Evolutionary conservation across 2,113 vertebrate species (phyloP).

Genomic region (Symphodus melops): DNA sequence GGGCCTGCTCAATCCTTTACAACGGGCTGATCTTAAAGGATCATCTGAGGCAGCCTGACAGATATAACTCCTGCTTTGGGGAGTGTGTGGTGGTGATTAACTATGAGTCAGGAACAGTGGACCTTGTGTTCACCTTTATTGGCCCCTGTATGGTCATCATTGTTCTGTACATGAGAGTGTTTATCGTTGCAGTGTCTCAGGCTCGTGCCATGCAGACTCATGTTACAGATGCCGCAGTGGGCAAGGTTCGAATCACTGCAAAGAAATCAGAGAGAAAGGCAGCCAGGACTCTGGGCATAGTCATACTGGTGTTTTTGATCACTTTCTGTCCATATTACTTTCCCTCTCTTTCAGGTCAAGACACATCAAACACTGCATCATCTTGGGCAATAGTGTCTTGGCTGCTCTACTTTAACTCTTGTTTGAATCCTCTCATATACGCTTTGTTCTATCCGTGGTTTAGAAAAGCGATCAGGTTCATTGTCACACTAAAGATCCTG

Average conservation of each 20-base stretch:
- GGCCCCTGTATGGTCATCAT: constrained; percentile 61
- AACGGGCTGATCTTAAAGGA: constrained; percentile 55
- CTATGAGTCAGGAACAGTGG: constrained; percentile 35
- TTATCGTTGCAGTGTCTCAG: constrained; percentile 65
- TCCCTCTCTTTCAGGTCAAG: constrained; percentile 43
- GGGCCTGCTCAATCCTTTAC: constrained; percentile 61
- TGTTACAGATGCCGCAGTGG: not conserved
- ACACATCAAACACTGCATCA: constrained; percentile 21
- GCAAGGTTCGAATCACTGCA: not conserved
- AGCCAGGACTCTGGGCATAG: constrained; percentile 64
- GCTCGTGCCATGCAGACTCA: constrained; percentile 58
- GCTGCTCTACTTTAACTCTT: constrained; percentile 59
- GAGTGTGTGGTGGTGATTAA: constrained; percentile 66
- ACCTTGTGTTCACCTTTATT: constrained; percentile 65
- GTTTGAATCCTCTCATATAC: constrained; percentile 74
- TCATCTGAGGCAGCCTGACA: constrained; percentile 35
- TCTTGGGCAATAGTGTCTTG: constrained; percentile 47
- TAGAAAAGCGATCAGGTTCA: constrained; percentile 60
- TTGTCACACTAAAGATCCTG: constrained; percentile 67
- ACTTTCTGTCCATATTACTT: constrained; percentile 65
- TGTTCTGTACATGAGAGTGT: constrained; percentile 62
- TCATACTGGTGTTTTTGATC: constrained; percentile 63
- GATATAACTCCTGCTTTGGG: constrained; percentile 50
- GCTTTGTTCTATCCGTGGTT: constrained; percentile 77
- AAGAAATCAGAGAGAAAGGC: constrained; percentile 70